A percentile compares a stretch with the other conserved stretches of the same genome.
phyloP scores from a whole-genome alignment of 2,113 vertebrate genomes.

The Dipodomys stephensi region DNA sequence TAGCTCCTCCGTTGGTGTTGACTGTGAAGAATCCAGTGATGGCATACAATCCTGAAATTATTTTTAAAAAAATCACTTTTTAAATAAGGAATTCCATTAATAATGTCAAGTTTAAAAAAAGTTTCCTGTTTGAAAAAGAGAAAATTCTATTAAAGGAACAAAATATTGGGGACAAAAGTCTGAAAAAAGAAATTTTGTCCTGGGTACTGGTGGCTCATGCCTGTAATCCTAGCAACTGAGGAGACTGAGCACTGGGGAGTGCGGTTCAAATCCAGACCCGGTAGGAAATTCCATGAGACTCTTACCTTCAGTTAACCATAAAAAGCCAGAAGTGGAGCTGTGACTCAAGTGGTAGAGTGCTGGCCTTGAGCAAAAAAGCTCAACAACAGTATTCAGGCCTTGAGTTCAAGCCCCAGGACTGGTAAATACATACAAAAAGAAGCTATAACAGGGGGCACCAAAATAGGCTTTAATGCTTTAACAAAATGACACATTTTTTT shows the following conservation, averaged over 20 bases:
- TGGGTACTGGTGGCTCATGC: background rate
- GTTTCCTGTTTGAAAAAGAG: slow-evolving; percentile 22
- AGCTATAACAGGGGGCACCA: background rate
- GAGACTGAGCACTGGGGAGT: too few relatives aligned
- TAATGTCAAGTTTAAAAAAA: slow-evolving; percentile 35
- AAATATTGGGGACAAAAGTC: background rate
- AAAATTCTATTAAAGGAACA: slow-evolving; percentile 39
- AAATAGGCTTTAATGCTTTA: slow-evolving; percentile 44
- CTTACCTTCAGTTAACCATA: too few relatives aligned
- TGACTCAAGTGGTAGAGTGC: too few relatives aligned
- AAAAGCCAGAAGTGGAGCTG: too few relatives aligned
- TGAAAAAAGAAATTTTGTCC: slow-evolving; percentile 38
- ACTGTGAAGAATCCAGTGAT: slow-evolving; percentile 92
- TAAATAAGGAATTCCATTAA: slow-evolving; percentile 11
- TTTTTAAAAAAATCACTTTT: slow-evolving; percentile 58
- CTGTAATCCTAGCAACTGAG: too few relatives aligned
- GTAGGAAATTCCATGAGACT: too few relatives aligned
- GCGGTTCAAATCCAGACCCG: too few relatives aligned
- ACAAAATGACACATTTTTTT: background rate
- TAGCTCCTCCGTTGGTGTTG: slow-evolving; percentile 94
- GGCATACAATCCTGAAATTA: slow-evolving; percentile 91
- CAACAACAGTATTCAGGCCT: too few relatives aligned
- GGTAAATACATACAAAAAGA: background rate
- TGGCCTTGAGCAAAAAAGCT: too few relatives aligned
- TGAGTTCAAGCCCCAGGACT: too few relatives aligned